Evolutionary conservation across 1,140 invertebrate genomes (phyloP).

Genomic region (Coenobita brevimanus): DNA sequence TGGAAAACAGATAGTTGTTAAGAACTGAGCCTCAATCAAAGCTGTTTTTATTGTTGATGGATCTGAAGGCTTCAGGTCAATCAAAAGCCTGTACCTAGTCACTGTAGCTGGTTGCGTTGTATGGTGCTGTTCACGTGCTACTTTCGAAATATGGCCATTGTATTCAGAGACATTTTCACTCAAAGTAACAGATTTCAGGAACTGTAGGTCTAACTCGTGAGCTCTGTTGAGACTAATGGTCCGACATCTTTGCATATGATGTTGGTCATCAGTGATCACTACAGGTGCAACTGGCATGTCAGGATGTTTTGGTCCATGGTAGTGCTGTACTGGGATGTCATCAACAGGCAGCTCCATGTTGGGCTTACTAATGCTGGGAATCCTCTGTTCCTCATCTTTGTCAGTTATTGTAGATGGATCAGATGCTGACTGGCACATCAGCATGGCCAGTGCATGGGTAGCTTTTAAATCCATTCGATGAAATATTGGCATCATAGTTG

Average conservation of each 20-base stretch:
- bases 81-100: background rate
- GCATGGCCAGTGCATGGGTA: constrained; percentile 16
- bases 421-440: background rate
- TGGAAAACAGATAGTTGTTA: background rate
- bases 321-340: too few relatives aligned
- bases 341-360: constrained; percentile 8
- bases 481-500: constrained; percentile 2
- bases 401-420: background rate
- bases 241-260: background rate
- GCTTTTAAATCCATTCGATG: background rate
- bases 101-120: background rate
- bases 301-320: too few relatives aligned
- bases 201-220: background rate
- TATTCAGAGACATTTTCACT: constrained; percentile 7
- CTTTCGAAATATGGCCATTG: background rate
- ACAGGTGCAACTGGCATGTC: background rate
- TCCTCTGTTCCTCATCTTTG: background rate
- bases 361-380: constrained; percentile 4
- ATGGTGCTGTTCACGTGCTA: background rate
- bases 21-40: too few relatives aligned
- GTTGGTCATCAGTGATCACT: background rate
- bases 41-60: constrained; percentile 21
- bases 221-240: constrained; percentile 16
- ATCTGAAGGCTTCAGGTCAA: too few relatives aligned
- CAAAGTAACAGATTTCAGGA: background rate